These are phyloP conservation scores for Bombus soroeensis DNA, from an alignment of 1,140 invertebrate genomes.

Conservation along the genomic window DNA sequence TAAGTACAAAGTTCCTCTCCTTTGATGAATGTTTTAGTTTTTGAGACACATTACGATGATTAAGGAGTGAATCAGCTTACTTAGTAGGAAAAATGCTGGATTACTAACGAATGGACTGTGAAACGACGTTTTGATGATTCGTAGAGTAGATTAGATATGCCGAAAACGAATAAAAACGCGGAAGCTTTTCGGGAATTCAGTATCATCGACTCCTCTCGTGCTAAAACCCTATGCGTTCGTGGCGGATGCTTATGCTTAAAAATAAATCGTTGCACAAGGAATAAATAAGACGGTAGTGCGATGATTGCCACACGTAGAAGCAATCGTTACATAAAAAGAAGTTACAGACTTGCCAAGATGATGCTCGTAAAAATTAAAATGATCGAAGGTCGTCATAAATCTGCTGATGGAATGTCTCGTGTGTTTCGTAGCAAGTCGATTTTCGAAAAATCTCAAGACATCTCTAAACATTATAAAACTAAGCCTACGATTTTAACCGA, in stretches of 20 bases:
- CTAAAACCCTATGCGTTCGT: not conserved
- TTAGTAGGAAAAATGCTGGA: not conserved
- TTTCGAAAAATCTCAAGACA: not conserved
- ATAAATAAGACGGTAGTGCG: conserved; percentile 1
- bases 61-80: conserved; percentile 8
- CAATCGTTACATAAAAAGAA: conserved; percentile 51
- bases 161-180: not conserved
- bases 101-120: not conserved
- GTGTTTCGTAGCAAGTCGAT: not conserved
- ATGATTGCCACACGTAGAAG: conserved; percentile 25
- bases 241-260: not conserved
- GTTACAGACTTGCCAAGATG: not conserved
- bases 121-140: not conserved
- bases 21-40: no score
- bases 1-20: not conserved
- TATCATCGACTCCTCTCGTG: not conserved
- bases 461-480: not conserved
- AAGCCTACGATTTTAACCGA: no score
- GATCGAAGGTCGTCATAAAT: not conserved
- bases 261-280: conserved; percentile 44
- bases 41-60: not conserved
- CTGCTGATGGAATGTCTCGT: not conserved
- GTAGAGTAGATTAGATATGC: not conserved
- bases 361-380: conserved; percentile 12
- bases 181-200: not conserved